Percentiles rank a stretch among this genome's conserved stretches.
These are phyloP conservation scores for Octopus bimaculoides DNA, from an alignment of 1,140 invertebrate species.

Conservation along the genomic window DNA sequence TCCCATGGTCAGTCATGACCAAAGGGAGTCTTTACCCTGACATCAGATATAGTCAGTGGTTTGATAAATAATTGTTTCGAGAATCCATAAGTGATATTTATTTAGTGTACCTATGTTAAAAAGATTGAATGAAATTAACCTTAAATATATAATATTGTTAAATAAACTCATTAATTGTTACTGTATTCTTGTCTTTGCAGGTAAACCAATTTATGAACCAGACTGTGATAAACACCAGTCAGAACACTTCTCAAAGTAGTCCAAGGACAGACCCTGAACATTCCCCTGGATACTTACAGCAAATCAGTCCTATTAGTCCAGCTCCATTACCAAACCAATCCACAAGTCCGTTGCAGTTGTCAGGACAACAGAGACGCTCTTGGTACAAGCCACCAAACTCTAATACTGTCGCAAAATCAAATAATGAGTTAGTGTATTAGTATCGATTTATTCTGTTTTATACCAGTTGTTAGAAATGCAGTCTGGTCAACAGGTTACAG, in stretches of 20 bases:
- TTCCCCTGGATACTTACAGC: conserved; percentile 36
- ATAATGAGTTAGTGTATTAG: background rate
- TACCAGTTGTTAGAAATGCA: too few relatives aligned
- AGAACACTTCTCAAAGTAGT: conserved; percentile 44
- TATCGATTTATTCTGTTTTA: too few relatives aligned
- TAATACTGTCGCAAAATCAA: conserved; percentile 11
- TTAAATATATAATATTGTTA: too few relatives aligned
- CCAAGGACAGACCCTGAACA: conserved; percentile 29
- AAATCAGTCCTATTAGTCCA: conserved; percentile 46
- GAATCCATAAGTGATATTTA: too few relatives aligned
- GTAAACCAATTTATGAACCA: conserved; percentile 28
- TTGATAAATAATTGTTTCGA: too few relatives aligned
- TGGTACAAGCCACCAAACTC: conserved; percentile 15
- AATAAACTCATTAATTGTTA: too few relatives aligned
- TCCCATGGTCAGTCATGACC: too few relatives aligned
- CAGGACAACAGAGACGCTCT: conserved; percentile 14
- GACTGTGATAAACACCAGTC: conserved; percentile 51
- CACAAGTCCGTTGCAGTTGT: conserved; percentile 24
- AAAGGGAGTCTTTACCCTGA: too few relatives aligned
- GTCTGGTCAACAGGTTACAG: too few relatives aligned
- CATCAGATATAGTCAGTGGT: too few relatives aligned
- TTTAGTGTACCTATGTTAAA: background rate
- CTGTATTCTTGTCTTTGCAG: background rate
- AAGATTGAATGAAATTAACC: background rate
- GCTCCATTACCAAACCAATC: conserved; percentile 19